These are phyloP conservation scores for Collichthys lucidus DNA, from an alignment of 2,113 vertebrate species.

Conservation along the genomic window DNA sequence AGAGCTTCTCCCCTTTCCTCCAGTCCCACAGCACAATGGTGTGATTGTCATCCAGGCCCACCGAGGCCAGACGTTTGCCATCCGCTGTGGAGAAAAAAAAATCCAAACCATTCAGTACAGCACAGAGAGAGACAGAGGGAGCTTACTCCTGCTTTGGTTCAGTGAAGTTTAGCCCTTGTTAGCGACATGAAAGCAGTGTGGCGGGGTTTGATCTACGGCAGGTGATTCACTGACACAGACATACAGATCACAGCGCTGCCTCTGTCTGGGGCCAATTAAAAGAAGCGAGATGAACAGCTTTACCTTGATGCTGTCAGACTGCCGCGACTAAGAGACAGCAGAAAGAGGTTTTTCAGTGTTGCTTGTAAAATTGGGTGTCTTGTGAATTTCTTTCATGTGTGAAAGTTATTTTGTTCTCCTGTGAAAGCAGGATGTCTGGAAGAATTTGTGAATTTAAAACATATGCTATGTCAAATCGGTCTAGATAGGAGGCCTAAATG, in stretches of 20 bases:
- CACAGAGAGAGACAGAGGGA: constrained; percentile 10
- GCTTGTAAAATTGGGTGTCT: constrained; percentile 50
- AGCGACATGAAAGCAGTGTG: constrained; percentile 56
- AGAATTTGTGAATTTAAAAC: constrained; percentile 18
- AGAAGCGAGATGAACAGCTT: constrained; percentile 53
- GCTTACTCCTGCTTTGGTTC: constrained; percentile 18
- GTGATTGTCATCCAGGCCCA: constrained; percentile 96
- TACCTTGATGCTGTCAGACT: constrained; percentile 51
- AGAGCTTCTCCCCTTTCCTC: constrained; percentile 98
- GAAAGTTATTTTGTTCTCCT: constrained; percentile 13
- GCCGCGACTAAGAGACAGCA: constrained; percentile 32
- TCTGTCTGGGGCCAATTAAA: constrained; percentile 69
- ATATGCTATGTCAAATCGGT: not conserved
- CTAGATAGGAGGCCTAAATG: not conserved
- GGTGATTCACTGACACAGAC: constrained; percentile 62
- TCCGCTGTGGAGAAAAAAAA: constrained; percentile 88
- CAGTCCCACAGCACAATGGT: constrained; percentile 97
- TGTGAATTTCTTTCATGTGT: constrained; percentile 49
- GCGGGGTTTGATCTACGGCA: constrained; percentile 60
- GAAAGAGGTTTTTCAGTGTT: constrained; percentile 11
- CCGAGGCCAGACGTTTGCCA: constrained; percentile 94
- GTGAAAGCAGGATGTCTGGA: constrained; percentile 27
- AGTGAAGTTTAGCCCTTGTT: constrained; percentile 46
- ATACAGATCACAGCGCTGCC: constrained; percentile 45
- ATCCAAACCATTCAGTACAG: constrained; percentile 52